phyloP scores from a whole-genome alignment of 1,140 invertebrate genomes.

The Zaprionus camerounensis region DNA sequence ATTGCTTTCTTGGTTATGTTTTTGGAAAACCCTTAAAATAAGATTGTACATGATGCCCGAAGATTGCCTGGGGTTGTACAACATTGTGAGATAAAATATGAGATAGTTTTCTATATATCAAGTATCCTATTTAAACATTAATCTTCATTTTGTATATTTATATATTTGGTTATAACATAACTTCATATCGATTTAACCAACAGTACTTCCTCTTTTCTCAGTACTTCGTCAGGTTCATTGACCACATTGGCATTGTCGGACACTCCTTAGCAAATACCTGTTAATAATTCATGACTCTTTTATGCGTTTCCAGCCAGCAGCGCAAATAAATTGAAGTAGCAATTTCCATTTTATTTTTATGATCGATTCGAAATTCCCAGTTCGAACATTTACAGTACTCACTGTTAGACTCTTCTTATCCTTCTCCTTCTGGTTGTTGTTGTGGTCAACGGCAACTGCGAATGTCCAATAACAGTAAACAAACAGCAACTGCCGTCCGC shows the following conservation, averaged over 20 bases:
- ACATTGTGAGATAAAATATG: background rate
- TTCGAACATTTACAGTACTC: slow-evolving; percentile 64
- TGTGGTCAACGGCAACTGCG: slow-evolving; percentile 58
- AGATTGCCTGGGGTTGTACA: background rate
- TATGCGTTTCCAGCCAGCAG: slow-evolving; percentile 54
- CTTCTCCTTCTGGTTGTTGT: background rate
- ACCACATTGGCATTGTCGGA: slow-evolving; percentile 39
- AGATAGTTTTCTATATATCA: background rate
- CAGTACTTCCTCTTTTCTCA: slow-evolving; percentile 1
- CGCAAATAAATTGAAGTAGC: slow-evolving; percentile 76
- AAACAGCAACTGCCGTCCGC: background rate
- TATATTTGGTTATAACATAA: background rate
- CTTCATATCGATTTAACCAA: background rate
- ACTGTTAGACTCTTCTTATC: slow-evolving; percentile 1
- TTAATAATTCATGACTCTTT: slow-evolving; percentile 79
- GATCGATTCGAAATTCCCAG: slow-evolving; percentile 76
- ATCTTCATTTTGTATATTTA: background rate
- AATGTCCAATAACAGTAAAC: slow-evolving; percentile 56
- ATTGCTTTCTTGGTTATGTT: slow-evolving; percentile 9
- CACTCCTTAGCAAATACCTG: slow-evolving; percentile 59
- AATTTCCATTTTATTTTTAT: slow-evolving; percentile 77
- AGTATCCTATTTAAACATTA: background rate
- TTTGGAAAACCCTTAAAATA: background rate
- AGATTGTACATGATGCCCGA: background rate
- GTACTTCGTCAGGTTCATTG: slow-evolving; percentile 56